Evolutionary conservation across 2,797 vertebrate species (phyloP).

Genomic region (Tolypeutes matacus): DNA sequence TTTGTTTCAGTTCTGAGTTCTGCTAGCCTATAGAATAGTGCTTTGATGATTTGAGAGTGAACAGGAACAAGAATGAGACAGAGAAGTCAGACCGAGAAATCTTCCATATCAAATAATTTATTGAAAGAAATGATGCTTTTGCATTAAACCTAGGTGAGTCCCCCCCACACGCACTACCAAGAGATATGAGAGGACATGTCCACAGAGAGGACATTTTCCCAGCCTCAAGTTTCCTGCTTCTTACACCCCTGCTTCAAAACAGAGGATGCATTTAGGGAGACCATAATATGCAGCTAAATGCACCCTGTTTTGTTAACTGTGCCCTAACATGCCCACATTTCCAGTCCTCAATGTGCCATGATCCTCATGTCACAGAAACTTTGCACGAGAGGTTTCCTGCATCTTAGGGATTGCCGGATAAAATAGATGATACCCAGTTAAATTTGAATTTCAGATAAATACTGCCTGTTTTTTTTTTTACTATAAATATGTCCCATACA

Average conservation of each 20-base stretch:
- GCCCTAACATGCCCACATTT: neutral
- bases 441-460: conserved; percentile 20
- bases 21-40: neutral
- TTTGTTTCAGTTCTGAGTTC: conserved; percentile 45
- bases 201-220: neutral
- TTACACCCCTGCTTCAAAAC: neutral
- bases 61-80: neutral
- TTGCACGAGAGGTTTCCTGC: neutral
- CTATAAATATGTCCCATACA: neutral
- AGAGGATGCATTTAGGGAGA: neutral
- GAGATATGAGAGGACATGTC: neutral
- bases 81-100: neutral
- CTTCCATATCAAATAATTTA: neutral
- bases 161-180: neutral
- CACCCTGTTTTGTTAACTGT: neutral
- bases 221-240: neutral
- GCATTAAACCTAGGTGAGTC: accelerated
- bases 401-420: neutral
- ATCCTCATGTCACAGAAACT: neutral
- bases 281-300: neutral
- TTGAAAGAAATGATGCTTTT: neutral
- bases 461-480: neutral
- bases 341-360: neutral
- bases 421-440: neutral
- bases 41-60: neutral